Conservation (phyloP, 2,797 vertebrate genomes). For the Margarornis squamiger region DNA sequence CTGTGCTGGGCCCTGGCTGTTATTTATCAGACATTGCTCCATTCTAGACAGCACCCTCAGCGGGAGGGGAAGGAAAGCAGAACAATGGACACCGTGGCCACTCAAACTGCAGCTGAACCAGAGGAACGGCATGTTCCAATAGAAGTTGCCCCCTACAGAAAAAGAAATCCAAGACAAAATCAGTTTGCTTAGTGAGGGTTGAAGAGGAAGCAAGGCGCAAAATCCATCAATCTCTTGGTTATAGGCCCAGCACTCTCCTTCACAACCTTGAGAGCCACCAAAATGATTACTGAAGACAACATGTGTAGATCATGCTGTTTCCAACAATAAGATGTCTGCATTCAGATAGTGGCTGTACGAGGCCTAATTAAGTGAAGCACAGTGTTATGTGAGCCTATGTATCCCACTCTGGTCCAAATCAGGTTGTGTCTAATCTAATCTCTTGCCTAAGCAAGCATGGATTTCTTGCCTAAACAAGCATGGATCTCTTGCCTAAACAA, state of each 20-base stretch:
- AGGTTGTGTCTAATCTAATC: background rate
- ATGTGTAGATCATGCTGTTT: background rate
- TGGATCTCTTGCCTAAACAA: background rate
- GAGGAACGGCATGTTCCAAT: background rate
- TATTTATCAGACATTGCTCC: background rate
- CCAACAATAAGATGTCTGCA: background rate
- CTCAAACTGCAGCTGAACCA: background rate
- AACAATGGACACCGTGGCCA: background rate
- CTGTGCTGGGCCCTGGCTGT: background rate
- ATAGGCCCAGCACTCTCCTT: background rate
- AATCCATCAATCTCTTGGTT: background rate
- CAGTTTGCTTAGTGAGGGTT: accelerated
- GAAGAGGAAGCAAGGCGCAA: background rate
- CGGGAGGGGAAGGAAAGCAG: background rate
- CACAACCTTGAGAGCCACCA: background rate
- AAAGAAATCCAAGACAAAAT: background rate
- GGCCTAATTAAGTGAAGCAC: background rate
- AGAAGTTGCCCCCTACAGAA: background rate
- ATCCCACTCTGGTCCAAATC: background rate
- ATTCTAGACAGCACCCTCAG: background rate
- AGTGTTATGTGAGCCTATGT: accelerated
- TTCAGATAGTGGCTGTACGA: background rate
- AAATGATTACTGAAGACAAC: background rate
- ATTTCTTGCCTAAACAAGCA: background rate
- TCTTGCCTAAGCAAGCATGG: background rate